A percentile compares a stretch with the other conserved stretches of the same genome.
These are phyloP conservation scores for Leptoclinus maculatus DNA, from an alignment of 2,797 vertebrate species.

Conservation along the genomic window DNA sequence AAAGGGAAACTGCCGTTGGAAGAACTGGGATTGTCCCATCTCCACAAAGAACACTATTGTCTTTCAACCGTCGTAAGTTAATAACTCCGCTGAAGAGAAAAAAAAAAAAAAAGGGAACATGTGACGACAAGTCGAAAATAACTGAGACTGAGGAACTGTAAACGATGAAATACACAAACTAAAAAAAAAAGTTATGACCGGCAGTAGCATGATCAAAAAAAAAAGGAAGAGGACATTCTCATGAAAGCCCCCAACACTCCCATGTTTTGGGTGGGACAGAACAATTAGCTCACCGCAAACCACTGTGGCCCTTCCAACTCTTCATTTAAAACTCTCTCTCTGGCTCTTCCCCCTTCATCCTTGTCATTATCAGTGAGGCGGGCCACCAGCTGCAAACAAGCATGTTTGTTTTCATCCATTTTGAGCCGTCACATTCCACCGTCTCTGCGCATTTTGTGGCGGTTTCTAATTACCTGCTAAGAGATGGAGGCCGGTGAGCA, in stretches of 20 bases:
- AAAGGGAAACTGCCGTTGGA: slow-evolving; percentile 62
- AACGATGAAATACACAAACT: slow-evolving; percentile 10
- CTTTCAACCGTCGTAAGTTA: slow-evolving; percentile 55
- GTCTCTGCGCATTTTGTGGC: slow-evolving; percentile 47
- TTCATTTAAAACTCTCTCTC: slow-evolving; percentile 23
- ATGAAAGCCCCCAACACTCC: slow-evolving; percentile 20
- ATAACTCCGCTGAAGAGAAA: slow-evolving; percentile 4
- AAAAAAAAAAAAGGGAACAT: slow-evolving; percentile 12
- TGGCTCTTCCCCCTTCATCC: slow-evolving; percentile 22
- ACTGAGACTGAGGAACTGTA: slow-evolving; percentile 8
- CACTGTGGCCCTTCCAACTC: slow-evolving; percentile 10
- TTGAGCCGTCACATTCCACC: slow-evolving; percentile 59
- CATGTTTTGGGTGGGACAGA: slow-evolving; percentile 16
- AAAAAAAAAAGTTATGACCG: slow-evolving; percentile 1
- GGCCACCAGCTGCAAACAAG: slow-evolving; percentile 17
- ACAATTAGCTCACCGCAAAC: slow-evolving; percentile 46
- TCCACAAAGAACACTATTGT: slow-evolving; percentile 53
- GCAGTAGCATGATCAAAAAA: neutral
- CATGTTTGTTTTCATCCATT: slow-evolving; percentile 65
- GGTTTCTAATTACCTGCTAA: slow-evolving; percentile 72
- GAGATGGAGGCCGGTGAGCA: slow-evolving; percentile 54
- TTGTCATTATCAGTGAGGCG: slow-evolving; percentile 44
- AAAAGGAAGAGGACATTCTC: slow-evolving; percentile 10
- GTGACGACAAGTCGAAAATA: slow-evolving; percentile 37
- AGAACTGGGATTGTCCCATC: slow-evolving; percentile 45